phyloP scores from a whole-genome alignment of 2,797 vertebrate species.

The Anguilla megastoma region DNA sequence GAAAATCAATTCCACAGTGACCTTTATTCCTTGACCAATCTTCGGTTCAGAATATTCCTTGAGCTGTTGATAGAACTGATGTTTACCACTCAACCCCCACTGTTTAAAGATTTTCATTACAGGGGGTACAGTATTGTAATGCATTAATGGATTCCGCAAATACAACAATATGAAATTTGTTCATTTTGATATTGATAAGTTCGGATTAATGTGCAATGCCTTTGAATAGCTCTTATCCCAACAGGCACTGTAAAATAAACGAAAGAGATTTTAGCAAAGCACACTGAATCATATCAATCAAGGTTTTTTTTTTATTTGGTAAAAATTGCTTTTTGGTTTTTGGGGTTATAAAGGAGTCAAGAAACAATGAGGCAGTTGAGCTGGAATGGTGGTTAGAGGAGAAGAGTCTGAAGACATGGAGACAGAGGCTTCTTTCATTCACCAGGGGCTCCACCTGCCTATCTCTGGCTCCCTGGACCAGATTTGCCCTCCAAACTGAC shows the following conservation, averaged over 20 bases:
- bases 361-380: slow-evolving; percentile 15
- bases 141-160: neutral
- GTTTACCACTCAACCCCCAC: neutral
- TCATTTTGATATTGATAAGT: neutral
- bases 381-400: neutral
- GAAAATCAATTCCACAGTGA: neutral
- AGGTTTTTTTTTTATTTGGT: neutral
- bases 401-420: neutral
- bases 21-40: neutral
- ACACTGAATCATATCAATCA: neutral
- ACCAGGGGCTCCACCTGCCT: neutral
- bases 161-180: neutral
- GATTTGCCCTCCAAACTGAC: neutral
- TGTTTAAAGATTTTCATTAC: neutral
- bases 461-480: slow-evolving; percentile 10
- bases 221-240: neutral
- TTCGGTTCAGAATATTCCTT: neutral
- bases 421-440: slow-evolving; percentile 19
- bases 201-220: neutral
- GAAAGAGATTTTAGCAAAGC: neutral
- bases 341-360: neutral
- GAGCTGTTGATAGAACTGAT: neutral
- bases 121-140: neutral
- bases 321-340: neutral
- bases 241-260: neutral